Evolutionary conservation across 2,888 invertebrate species (phyloP).

Genomic region (Philopedon plagiatum): DNA sequence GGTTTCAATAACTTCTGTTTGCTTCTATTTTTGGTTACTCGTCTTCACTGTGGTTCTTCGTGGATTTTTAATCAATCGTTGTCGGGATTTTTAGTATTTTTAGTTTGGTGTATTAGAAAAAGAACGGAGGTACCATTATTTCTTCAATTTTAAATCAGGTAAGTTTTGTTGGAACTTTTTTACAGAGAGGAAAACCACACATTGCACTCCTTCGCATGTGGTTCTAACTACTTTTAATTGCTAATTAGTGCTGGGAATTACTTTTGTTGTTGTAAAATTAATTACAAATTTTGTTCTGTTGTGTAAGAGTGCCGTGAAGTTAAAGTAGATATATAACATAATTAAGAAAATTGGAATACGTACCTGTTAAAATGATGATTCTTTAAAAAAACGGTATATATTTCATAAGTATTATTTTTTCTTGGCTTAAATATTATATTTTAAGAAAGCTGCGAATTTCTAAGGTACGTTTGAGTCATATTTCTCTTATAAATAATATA

Average conservation of each 20-base stretch:
- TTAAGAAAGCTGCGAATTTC: too few species aligned
- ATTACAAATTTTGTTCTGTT: background rate
- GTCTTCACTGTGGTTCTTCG: background rate
- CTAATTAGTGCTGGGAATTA: background rate
- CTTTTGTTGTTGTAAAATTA: conserved; percentile 1
- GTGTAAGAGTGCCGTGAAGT: background rate
- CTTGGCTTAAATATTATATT: too few species aligned
- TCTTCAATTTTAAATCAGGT: background rate
- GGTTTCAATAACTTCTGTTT: conserved; percentile 2
- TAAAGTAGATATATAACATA: too few species aligned
- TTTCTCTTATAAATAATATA: too few species aligned
- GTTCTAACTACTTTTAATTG: background rate
- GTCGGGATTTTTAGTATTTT: too few species aligned
- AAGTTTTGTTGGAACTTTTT: background rate
- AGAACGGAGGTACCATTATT: background rate
- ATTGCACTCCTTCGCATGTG: background rate
- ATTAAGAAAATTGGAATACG: too few species aligned
- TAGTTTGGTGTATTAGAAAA: too few species aligned
- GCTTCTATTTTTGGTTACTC: conserved; percentile 2
- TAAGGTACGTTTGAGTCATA: too few species aligned
- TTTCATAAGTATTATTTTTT: too few species aligned
- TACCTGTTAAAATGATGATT: too few species aligned
- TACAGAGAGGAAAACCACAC: background rate
- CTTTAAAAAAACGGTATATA: too few species aligned
- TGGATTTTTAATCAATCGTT: background rate